Evolutionary conservation across 2,888 invertebrate genomes (phyloP), one percentile per base, ranked within the genome.

Genomic region (Thecocarcelia acutangulata): DNA sequence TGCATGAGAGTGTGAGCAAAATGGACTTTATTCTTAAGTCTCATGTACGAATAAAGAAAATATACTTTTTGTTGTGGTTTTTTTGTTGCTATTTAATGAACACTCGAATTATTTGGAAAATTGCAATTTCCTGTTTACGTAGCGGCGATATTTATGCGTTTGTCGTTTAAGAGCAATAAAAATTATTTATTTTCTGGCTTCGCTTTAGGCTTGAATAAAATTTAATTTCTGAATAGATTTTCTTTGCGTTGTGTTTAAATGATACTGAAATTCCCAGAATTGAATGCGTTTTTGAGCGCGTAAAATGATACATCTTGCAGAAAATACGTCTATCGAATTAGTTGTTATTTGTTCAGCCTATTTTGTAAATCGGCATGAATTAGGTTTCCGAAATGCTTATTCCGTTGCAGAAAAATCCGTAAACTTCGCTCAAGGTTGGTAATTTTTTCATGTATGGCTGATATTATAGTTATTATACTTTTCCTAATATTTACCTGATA

Each of bases 61-160:
- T 52, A 28, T 19, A 1, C 15, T 68, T 64, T 59, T 61, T 19
- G 4, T 37, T 69, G 54, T 48, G n/a, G n/a, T n/a, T n/a, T 68
- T 64, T 59, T 61, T 19, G 4, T 37, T 69, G 54, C 42, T 24
- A 3, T 56, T 33, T 58, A 40, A 24, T 42, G 50, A 68, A 68
- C 12, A 44, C 50, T 46, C 44, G 52, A 52, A 50, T 72, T 72
- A 72, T 61, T 77, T 64, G 64, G 59, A 82, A 82, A 82, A 78
- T 75, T 78, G 54, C 74, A 54, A 78, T 78, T 82, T 82, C 82
- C 78, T 69, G 82, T 82, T 70, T 69, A 58, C 69, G 15, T 61
- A 48, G 40, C 28, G 44, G 28, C 5, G n/a, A n/a, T 63, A 15
- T 73, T 54, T 56, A 37, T 74, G 46, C 17, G 37, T 59, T 48